These are phyloP conservation scores for Amiota minor DNA, from an alignment of 2,888 invertebrate species.

Conservation along the genomic window DNA sequence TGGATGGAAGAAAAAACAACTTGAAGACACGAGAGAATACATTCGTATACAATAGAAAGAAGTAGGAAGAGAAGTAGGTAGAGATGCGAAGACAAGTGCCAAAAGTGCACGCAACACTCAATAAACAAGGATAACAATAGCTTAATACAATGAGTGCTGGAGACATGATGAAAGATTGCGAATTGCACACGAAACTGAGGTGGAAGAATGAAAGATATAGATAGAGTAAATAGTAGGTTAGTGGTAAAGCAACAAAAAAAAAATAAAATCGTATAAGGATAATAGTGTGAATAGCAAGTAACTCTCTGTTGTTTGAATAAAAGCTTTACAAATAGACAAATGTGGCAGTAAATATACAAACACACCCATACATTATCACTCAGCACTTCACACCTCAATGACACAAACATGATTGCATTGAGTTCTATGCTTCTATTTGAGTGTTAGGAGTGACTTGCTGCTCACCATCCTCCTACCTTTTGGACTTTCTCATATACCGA, in stretches of 20 bases:
- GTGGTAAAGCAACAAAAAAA: no score
- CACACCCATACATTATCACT: conserved; percentile 30
- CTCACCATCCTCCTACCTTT: no score
- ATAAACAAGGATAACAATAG: conserved; percentile 8
- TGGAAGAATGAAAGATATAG: neutral
- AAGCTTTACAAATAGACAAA: conserved; percentile 33
- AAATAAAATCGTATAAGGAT: conserved; percentile 12
- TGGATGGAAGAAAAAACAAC: no score
- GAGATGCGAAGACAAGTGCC: neutral
- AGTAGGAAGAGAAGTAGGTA: neutral
- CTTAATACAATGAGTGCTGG: neutral
- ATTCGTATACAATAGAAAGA: neutral
- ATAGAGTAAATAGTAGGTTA: no score
- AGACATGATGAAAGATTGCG: no score
- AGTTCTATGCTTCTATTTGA: neutral
- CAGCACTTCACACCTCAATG: neutral
- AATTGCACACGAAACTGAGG: neutral
- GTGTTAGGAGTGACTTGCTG: no score
- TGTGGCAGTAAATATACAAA: conserved; percentile 37
- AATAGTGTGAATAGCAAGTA: neutral
- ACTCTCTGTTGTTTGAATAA: neutral
- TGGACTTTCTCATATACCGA: no score
- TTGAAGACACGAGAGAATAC: no score
- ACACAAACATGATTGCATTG: neutral
- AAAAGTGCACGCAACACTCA: neutral